Percentiles rank a stretch among this genome's conserved stretches.
Conservation (phyloP, 2,888 invertebrate genomes). For the Rhagonycha fulva region DNA sequence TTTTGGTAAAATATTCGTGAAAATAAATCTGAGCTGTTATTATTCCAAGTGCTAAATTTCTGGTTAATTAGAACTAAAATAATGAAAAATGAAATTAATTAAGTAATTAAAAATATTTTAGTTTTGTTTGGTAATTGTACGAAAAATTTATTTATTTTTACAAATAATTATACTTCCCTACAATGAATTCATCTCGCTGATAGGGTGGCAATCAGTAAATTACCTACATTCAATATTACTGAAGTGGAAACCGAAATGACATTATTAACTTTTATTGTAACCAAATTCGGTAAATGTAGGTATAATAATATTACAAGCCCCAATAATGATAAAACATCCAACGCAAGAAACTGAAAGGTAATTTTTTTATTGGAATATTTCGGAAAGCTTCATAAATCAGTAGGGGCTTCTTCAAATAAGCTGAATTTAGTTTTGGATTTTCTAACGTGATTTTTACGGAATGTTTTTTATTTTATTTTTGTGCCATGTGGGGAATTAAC, state of each 20-base stretch:
- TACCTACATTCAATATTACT: not conserved
- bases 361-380: not conserved
- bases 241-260: not conserved
- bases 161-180: no score
- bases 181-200: not conserved
- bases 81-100: no score
- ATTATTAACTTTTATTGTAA: not conserved
- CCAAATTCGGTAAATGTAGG: not conserved
- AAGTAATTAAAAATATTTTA: not conserved
- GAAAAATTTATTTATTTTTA: not conserved
- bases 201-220: not conserved
- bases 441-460: not conserved
- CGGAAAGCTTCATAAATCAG: not conserved
- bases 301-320: not conserved
- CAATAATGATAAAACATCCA: not conserved
- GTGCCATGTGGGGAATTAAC: not conserved
- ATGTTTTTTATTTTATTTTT: not conserved
- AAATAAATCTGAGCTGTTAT: not conserved
- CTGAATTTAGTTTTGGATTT: not conserved
- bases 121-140: not conserved
- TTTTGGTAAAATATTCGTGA: not conserved
- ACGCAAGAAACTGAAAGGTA: not conserved
- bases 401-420: not conserved
- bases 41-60: not conserved
- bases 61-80: no score